phyloP scores from a whole-genome alignment of 2,797 vertebrate species.

The Eulemur albifrons region DNA sequence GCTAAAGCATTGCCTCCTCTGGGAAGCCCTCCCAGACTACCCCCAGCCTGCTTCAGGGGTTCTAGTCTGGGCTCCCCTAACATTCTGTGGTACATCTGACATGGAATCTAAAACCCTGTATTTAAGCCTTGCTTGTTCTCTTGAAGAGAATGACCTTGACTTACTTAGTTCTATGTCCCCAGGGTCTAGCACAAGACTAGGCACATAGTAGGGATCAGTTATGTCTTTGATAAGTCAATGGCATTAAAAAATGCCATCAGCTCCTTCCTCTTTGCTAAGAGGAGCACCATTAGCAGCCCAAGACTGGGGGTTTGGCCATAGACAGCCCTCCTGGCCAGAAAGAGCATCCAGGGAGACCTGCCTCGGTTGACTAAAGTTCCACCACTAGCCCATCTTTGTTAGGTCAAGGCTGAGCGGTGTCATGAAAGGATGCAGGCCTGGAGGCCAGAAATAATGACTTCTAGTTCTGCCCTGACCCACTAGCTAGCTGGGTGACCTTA shows the following conservation, averaged over 20 bases:
- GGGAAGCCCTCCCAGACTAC: not conserved
- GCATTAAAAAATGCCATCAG: not conserved
- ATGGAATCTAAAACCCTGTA: not conserved
- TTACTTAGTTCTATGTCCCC: not conserved
- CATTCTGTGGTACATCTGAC: not conserved
- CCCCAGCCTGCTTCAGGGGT: not conserved
- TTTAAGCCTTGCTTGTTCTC: not conserved
- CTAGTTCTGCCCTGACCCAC: not conserved
- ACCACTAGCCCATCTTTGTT: accelerated
- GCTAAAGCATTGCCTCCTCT: not conserved
- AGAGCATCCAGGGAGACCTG: not conserved
- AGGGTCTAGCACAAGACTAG: not conserved
- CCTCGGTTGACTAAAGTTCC: not conserved
- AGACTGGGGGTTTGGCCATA: not conserved
- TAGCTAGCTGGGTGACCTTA: not conserved
- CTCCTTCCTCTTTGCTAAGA: not conserved
- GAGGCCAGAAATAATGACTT: not conserved
- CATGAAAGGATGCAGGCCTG: not conserved
- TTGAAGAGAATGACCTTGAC: not conserved
- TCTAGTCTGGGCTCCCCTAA: not conserved
- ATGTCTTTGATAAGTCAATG: not conserved
- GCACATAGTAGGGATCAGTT: not conserved
- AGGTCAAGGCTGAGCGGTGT: not conserved
- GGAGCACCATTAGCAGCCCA: not conserved
- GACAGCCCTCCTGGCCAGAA: not conserved